Conservation (phyloP, 2,113 vertebrate genomes). For the Acrocephalus kingi region DNA sequence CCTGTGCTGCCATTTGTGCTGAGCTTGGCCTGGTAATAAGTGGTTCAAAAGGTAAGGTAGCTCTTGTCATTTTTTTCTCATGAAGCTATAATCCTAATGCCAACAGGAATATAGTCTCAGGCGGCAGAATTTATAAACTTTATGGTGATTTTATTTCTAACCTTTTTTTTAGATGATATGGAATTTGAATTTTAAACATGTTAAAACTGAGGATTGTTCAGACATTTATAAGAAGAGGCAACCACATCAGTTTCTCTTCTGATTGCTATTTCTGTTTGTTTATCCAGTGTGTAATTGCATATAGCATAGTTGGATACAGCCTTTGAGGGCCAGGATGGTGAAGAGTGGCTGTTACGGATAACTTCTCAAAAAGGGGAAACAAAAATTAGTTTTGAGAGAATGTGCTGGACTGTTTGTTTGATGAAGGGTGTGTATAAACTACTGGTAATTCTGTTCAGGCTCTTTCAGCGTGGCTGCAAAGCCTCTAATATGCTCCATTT, state of each 20-base stretch:
- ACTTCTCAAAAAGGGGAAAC: neutral
- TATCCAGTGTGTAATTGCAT: neutral
- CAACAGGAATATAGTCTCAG: neutral
- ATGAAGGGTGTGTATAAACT: neutral
- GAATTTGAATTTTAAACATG: neutral
- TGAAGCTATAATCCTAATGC: neutral
- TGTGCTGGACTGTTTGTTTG: neutral
- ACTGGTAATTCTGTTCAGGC: neutral
- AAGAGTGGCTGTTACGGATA: neutral
- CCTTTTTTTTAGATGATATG: neutral
- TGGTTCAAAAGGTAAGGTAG: slow-evolving; percentile 88
- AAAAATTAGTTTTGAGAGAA: neutral
- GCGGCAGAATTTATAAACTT: neutral
- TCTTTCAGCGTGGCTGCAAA: neutral
- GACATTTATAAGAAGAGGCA: neutral
- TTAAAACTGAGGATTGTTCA: neutral
- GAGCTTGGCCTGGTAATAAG: slow-evolving; percentile 96
- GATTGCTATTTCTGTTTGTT: neutral
- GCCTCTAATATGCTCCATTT: neutral
- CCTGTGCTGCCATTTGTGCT: slow-evolving; percentile 90
- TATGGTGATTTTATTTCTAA: neutral
- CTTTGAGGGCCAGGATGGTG: neutral
- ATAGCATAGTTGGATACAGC: neutral
- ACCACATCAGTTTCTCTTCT: neutral
- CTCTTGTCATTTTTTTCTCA: neutral